Base-by-base conservation (phyloP, 1,140 invertebrate genomes). In the Orchestia grillus region DNA sequence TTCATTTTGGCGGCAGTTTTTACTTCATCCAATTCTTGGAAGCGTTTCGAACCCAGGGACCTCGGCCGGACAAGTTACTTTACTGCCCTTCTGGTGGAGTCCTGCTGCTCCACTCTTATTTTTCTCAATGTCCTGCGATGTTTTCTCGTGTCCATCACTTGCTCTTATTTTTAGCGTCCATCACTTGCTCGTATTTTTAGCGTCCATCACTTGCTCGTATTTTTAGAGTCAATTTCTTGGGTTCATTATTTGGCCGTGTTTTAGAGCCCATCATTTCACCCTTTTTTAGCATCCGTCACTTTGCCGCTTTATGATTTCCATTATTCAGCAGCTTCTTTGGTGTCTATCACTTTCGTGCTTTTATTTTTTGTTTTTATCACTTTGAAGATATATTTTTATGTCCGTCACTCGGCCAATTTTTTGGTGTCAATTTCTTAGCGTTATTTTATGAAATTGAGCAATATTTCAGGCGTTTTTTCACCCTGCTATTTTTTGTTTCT, bases 1-100 rank as follows among this genome's bases (percentile, higher is more conserved):
- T 90, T 90, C 88, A 90, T 90, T 90, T 90, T 42, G n/a, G 41
- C 41, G 88, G n/a, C 41, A 42, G n/a, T 90, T 44, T 90, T 90
- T 44, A 90, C 41, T 42, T 90, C n/a, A 42, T 44, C n/a, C 88
- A 90, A 42, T 90, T 90, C 43, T 90, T 41, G 88, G 88, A 42
- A 90, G 88, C 88, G 88, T 90, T 90, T 90, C 43, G 88, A 43
- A 90, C 88, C 43, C 88, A 15, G 41, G 88, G 88, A 90, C 88
- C 88, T 44, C 88, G 43, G 28, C 88, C 88, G 15, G 43, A 44
- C 43, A 90, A 90, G 88, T 90, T 90, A 90, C 43, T 90, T 90
- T 90, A 90, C 88, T 90, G 88, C 88, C 88, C 88, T 90, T 44
- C 41, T 90, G 88, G 88, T 36, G 43, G 41, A 8, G 41, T 11